Conservation (phyloP, 64 coral and sea anemone genomes). For the Astreopora myriophthalma region DNA sequence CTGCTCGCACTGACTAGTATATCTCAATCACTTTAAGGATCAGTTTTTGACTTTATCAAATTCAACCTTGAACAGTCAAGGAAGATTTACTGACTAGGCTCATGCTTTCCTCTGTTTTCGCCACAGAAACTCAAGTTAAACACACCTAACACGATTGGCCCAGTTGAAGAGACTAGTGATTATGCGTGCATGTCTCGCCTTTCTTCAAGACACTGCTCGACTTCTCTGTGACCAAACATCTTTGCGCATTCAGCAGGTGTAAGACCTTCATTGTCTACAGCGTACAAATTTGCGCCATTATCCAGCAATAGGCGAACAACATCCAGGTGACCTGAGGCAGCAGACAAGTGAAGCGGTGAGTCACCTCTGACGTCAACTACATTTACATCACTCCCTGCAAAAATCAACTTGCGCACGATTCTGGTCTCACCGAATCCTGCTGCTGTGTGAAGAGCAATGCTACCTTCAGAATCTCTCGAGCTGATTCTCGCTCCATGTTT, state of each 20-base stretch:
- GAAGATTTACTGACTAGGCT: too few species aligned
- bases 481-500: slow-evolving; percentile 43
- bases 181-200: neutral
- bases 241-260: neutral
- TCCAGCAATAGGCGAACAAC: slow-evolving; percentile 44
- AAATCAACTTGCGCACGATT: slow-evolving; percentile 42
- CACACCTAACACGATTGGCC: too few species aligned
- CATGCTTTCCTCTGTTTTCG: too few species aligned
- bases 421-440: slow-evolving; percentile 64
- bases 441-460: slow-evolving; percentile 62
- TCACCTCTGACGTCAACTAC: slow-evolving; percentile 33
- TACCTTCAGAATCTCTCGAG: slow-evolving; percentile 56
- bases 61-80: too few species aligned
- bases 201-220: neutral
- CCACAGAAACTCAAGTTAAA: too few species aligned
- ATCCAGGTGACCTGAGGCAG: slow-evolving; percentile 36
- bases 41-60: too few species aligned
- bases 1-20: too few species aligned
- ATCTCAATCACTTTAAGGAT: too few species aligned
- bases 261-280: neutral
- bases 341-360: slow-evolving; percentile 67
- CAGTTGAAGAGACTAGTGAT: too few species aligned
- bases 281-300: neutral
- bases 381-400: slow-evolving; percentile 62
- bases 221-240: neutral